phyloP scores from a whole-genome alignment of 2,888 invertebrate species.

The Plagodis pulveraria region DNA sequence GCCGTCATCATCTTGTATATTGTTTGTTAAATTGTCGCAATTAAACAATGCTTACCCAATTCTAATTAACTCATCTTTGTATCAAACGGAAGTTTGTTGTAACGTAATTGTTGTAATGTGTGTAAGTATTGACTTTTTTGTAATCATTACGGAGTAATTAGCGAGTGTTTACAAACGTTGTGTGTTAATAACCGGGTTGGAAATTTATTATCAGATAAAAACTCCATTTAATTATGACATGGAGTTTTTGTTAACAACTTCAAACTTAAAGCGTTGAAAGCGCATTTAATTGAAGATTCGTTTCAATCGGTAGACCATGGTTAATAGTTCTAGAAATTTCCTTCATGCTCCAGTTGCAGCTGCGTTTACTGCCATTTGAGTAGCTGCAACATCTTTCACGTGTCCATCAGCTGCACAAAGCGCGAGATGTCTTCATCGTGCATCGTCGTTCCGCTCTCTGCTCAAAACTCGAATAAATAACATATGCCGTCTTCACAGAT shows the following conservation, averaged over 20 bases:
- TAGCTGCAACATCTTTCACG: conserved; percentile 33
- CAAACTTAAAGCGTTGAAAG: conserved; percentile 13
- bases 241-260: conserved; percentile 3
- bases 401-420: conserved; percentile 33
- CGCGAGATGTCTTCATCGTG: conserved; percentile 31
- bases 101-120: no score
- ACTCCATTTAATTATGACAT: background rate
- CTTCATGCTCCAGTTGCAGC: conserved; percentile 33
- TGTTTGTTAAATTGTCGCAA: conserved; percentile 27
- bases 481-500: conserved; percentile 34
- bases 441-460: conserved; percentile 51
- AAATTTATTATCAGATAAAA: conserved; percentile 10
- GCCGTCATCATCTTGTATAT: conserved; percentile 23
- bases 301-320: conserved; percentile 8
- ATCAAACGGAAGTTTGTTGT: conserved; percentile 41
- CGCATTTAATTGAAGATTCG: conserved; percentile 13
- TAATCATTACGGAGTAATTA: conserved; percentile 21
- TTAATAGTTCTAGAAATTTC: conserved; percentile 24
- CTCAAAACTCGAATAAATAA: conserved; percentile 37
- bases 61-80: conserved; percentile 34
- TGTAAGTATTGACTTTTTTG: conserved; percentile 31
- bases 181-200: conserved; percentile 21
- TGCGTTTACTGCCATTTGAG: conserved; percentile 12
- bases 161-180: conserved; percentile 28
- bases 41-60: conserved; percentile 24